These are phyloP conservation scores for Agonopterix heracliana DNA, from an alignment of 2,888 invertebrate species.

Conservation along the genomic window DNA sequence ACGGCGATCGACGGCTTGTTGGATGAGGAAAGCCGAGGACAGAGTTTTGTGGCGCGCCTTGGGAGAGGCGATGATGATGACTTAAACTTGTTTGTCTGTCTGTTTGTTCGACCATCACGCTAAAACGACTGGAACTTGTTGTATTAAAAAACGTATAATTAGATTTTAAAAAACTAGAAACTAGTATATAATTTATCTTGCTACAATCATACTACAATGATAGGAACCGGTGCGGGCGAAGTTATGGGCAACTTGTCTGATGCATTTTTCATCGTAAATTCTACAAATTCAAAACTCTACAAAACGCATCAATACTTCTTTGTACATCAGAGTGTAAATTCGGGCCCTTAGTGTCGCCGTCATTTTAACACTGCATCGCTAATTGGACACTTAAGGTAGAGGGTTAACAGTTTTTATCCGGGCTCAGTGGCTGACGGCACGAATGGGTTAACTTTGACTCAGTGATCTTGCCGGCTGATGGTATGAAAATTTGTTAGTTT, in stretches of 20 bases:
- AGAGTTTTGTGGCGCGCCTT: too few species aligned
- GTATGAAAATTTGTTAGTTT: too few species aligned
- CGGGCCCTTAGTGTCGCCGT: slow-evolving; percentile 65
- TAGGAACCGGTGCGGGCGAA: too few species aligned
- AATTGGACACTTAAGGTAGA: slow-evolving; percentile 69
- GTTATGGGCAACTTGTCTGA: not conserved
- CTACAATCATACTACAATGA: too few species aligned
- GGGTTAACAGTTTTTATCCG: slow-evolving; percentile 57
- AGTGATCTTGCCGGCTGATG: slow-evolving; percentile 29
- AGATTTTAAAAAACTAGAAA: not conserved
- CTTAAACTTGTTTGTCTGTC: too few species aligned
- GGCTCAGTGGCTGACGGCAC: slow-evolving; percentile 42
- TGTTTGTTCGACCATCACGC: too few species aligned
- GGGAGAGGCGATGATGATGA: too few species aligned
- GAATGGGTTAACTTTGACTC: slow-evolving; percentile 21
- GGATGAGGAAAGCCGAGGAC: too few species aligned
- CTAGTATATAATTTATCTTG: not conserved
- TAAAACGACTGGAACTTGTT: too few species aligned
- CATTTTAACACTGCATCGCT: slow-evolving; percentile 70
- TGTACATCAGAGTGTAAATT: slow-evolving; percentile 63
- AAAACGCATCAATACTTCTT: slow-evolving; percentile 61
- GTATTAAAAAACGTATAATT: not conserved
- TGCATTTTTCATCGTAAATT: too few species aligned
- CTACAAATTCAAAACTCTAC: slow-evolving; percentile 19
- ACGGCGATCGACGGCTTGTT: too few species aligned